Evolutionary conservation across 2,888 invertebrate species (phyloP).

Genomic region (Lumbricus terrestris): DNA sequence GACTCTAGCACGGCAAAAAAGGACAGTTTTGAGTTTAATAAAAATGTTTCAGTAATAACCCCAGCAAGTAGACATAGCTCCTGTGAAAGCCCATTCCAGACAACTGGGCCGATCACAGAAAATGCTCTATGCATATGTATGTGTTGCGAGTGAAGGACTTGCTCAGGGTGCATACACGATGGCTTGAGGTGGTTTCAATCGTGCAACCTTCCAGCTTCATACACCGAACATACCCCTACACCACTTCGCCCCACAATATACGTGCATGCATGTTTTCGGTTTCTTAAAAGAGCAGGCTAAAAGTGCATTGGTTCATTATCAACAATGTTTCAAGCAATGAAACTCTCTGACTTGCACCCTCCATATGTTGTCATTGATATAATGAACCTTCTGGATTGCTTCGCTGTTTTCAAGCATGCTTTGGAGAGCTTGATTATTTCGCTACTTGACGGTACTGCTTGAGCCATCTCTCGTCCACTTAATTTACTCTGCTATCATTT

Average conservation of each 20-base stretch:
- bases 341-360: not conserved
- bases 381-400: not conserved
- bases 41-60: too few species aligned
- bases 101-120: too few species aligned
- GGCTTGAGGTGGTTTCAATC: too few species aligned
- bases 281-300: not conserved
- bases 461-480: not conserved
- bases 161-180: too few species aligned
- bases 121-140: too few species aligned
- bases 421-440: not conserved
- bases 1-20: too few species aligned
- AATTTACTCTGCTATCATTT: not conserved
- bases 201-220: too few species aligned
- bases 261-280: not conserved
- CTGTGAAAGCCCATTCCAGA: too few species aligned
- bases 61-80: too few species aligned
- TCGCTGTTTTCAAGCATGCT: not conserved
- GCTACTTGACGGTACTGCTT: not conserved
- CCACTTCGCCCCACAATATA: conserved; percentile 7
- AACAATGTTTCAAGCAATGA: not conserved
- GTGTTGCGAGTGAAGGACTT: too few species aligned
- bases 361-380: not conserved
- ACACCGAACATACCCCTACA: too few species aligned
- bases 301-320: not conserved
- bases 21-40: too few species aligned